phyloP scores from a whole-genome alignment of 2,113 vertebrate genomes.

The Oryzias celebensis region DNA sequence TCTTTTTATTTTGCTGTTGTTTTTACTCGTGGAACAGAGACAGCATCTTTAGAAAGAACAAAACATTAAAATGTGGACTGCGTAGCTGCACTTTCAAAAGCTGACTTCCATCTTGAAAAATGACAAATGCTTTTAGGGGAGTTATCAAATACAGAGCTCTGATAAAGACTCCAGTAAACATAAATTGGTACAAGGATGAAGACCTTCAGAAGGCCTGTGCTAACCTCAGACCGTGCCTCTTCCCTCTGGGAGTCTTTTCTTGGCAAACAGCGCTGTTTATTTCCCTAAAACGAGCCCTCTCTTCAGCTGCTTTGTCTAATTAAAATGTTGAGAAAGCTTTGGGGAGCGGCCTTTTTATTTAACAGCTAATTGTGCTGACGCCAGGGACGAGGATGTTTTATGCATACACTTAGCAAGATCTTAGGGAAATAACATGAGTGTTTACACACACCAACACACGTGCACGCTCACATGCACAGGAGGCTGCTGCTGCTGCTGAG shows the following conservation, averaged over 20 bases:
- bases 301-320: constrained; percentile 91
- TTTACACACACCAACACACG: constrained; percentile 8
- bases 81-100: too few species aligned
- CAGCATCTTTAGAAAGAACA: too few species aligned
- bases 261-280: constrained; percentile 87
- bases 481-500: constrained; percentile 91
- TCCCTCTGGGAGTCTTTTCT: constrained; percentile 78
- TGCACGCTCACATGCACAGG: constrained; percentile 12
- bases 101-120: too few species aligned
- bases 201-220: constrained; percentile 26
- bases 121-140: too few species aligned
- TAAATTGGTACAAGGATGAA: too few species aligned
- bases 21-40: too few species aligned
- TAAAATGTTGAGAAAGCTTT: constrained; percentile 90
- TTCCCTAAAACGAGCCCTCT: constrained; percentile 87
- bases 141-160: too few species aligned
- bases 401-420: constrained; percentile 91
- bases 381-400: constrained; percentile 90
- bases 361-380: constrained; percentile 97
- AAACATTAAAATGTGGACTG: too few species aligned
- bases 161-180: too few species aligned
- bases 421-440: constrained; percentile 63
- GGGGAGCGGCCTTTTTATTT: constrained; percentile 92
- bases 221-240: constrained; percentile 51
- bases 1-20: too few species aligned